Base-by-base conservation (phyloP, 2,797 vertebrate species). In the Cossypha dichroa region DNA sequence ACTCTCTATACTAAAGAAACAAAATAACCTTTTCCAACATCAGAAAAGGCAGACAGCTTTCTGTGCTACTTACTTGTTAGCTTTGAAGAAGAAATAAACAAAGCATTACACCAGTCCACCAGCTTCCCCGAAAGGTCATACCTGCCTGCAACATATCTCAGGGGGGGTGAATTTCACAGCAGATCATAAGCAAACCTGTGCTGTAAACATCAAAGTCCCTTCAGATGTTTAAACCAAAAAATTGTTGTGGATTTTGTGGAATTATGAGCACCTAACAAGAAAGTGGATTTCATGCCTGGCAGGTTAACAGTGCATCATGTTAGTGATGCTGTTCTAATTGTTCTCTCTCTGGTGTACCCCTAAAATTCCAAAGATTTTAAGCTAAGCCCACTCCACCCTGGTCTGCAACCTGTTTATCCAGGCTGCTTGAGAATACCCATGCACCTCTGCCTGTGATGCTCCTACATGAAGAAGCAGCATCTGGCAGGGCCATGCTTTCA, bases 31-130 rank as follows among this genome's bases (percentile, higher is more conserved):
- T 92, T 89, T 59, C 43, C 58, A 76, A 29, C 60, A 52, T 28
- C 67, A 76, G 63, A 69, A 58, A 62, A 88, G 13, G 12, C 62
- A 78, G 23, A n/a, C 10, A 17, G 26, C 14, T 69, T 87, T 90
- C 48, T 85, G 19, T 36, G 67, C 59, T 74, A 49, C 55, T 62
- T 86, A 45, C 11, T 59, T 84, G 58, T 59, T 58, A 82, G 29
- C 59, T 87, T 92, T 87, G 92, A 96, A 92, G 76, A 94, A 91
- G 66, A 85, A 52, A 93, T 49, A 95, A 95, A 77, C 43, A 91
- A 78, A 76, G 20, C 46, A 72, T 34, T 64, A 77, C 85, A 21
- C 5, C 33, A 78, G 66, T 76, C 62, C 55, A 22, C 33, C 36
- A 86, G 51, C 59, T 88, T 90, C 25, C 48, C 55, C n/a, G 56